Evolutionary conservation across 1,140 invertebrate species (phyloP), one percentile per base, ranked within the genome.

Genomic region (Hirudo medicinalis): DNA sequence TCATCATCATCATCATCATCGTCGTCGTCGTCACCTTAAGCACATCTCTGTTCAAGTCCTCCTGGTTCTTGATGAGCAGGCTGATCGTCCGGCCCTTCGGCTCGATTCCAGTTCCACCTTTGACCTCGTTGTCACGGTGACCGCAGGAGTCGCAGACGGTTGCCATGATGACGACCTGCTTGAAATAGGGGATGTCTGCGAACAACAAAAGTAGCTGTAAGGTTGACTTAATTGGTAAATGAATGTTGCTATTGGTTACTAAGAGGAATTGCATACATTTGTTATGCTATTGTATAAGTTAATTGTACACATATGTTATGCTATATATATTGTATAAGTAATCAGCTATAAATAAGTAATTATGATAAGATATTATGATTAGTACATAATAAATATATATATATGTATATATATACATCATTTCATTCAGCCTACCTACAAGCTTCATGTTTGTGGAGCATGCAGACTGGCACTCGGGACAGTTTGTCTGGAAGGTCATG

Each of bases 381-480:
- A n/a, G n/a, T n/a, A n/a, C n/a, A n/a, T n/a, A n/a, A n/a, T n/a
- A n/a, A n/a, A n/a, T n/a, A n/a, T n/a, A n/a, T n/a, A n/a, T n/a
- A n/a, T n/a, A n/a, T n/a, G 32, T 36, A 36, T 6, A 36, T 2
- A 36, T 3, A 57, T n/a, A 3, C 54, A 57, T 5, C 54, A 20
- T n/a, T n/a, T 9, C 54, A 4, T n/a, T 25, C 20, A n/a, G 17
- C 67, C 67, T 87, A 89, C 88, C 89, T 17, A 92, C 94, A 63
- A 95, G 77, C 83, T 98, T 99, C 95, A 99, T 98, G 78, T 97
- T 95, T 0, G 93, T 97, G 69, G 88, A 83, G 76, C 90, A 92
- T 0, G 88, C 87, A 13, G 86, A 84, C 72, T 88, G 87, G 80
- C 96, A 99, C 72, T 87, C 85, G 2, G 91, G 89, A 80, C 96